Evolutionary conservation across 2,113 vertebrate species (phyloP).

Genomic region (Apteryx owenii): DNA sequence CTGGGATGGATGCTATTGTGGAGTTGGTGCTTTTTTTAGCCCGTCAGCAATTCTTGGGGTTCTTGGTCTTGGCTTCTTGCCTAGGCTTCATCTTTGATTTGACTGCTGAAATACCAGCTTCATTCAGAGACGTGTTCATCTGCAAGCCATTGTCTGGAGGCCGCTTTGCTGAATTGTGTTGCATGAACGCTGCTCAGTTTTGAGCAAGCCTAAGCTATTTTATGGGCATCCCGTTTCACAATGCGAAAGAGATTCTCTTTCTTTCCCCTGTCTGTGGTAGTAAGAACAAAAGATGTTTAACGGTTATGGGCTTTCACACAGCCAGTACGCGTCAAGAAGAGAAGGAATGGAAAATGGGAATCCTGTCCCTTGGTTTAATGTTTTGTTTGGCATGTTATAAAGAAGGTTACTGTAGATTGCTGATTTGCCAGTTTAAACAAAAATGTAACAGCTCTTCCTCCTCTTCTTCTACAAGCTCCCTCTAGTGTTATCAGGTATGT

Average conservation of each 20-base stretch:
- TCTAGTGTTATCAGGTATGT: neutral
- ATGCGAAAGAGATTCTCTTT: neutral
- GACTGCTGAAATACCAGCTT: neutral
- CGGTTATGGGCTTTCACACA: accelerated
- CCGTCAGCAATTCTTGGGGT: neutral
- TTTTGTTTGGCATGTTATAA: neutral
- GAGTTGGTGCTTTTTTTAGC: neutral
- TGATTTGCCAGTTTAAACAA: neutral
- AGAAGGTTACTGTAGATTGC: neutral
- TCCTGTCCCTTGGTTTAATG: neutral
- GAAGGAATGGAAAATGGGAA: neutral
- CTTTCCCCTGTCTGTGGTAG: neutral
- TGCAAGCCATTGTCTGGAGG: neutral
- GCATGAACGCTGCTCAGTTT: neutral
- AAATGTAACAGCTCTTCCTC: neutral
- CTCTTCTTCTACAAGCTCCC: neutral
- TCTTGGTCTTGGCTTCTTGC: neutral
- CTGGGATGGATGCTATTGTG: neutral
- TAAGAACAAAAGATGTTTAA: neutral
- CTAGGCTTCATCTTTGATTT: neutral
- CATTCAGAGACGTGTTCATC: neutral
- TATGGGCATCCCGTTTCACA: neutral
- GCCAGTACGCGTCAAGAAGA: neutral
- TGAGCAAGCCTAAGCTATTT: neutral
- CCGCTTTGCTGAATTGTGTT: neutral